phyloP scores from a whole-genome alignment of 1,140 invertebrate genomes.

The Pemphigus obesinymphae region DNA sequence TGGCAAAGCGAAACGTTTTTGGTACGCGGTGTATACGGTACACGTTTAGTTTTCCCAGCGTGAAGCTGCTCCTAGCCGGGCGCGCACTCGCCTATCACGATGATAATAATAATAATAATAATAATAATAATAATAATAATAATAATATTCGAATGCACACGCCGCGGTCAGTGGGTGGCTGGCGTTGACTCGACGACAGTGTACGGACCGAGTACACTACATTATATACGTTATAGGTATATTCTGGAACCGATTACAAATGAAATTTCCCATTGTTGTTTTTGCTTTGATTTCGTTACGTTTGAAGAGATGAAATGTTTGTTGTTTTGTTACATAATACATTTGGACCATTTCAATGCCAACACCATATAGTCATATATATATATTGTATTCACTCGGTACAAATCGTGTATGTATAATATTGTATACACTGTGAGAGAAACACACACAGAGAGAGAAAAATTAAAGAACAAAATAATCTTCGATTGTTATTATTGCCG shows the following conservation, averaged over 20 bases:
- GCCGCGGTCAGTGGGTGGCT: neutral
- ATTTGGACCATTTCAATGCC: constrained; percentile 16
- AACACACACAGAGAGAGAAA: neutral
- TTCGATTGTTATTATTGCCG: constrained; percentile 37
- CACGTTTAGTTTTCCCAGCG: no score
- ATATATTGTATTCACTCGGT: neutral
- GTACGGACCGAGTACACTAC: neutral
- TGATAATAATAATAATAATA: neutral
- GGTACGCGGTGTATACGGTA: no score
- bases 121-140: no score
- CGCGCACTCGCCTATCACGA: no score
- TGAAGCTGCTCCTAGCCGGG: no score
- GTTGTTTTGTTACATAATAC: neutral
- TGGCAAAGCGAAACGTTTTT: no score
- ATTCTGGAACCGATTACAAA: constrained; percentile 18
- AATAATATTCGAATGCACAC: neutral
- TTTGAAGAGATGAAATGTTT: constrained; percentile 27
- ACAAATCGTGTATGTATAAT: neutral
- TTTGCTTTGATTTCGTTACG: constrained; percentile 36
- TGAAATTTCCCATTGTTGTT: constrained; percentile 20
- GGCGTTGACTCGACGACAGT: neutral
- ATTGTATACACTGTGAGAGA: neutral
- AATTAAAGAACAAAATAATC: constrained; percentile 29
- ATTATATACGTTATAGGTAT: neutral
- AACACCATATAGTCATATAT: neutral